A percentile compares a stretch with the other conserved stretches of the same genome.
phyloP scores from a whole-genome alignment of 2,797 vertebrate genomes.

The Triplophysa yarkandensis region DNA sequence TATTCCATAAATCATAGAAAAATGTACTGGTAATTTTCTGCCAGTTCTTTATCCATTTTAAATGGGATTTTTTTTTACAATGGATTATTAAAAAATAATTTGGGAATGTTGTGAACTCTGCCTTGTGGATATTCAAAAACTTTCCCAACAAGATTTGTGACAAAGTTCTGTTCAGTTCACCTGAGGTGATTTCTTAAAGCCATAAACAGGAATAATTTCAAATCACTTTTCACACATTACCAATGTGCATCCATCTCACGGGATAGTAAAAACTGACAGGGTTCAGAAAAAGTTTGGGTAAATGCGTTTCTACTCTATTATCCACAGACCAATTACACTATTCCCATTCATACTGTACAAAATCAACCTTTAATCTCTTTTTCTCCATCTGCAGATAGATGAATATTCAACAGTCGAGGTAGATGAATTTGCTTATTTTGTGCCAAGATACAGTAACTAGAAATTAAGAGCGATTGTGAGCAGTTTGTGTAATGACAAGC shows the following conservation, averaged over 20 bases:
- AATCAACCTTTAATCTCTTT: conserved; percentile 43
- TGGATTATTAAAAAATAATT: too few relatives aligned
- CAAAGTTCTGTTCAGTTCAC: conserved; percentile 8
- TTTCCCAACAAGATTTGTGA: background rate
- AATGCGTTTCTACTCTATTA: conserved; percentile 35
- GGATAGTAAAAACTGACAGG: background rate
- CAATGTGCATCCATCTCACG: background rate
- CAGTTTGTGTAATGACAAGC: conserved; percentile 6
- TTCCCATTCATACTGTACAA: conserved; percentile 16
- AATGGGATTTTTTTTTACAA: too few relatives aligned
- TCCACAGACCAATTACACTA: conserved; percentile 6
- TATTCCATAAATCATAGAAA: too few relatives aligned
- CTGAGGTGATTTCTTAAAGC: conserved; percentile 19
- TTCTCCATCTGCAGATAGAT: background rate
- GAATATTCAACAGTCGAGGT: too few relatives aligned
- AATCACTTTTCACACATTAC: conserved; percentile 27
- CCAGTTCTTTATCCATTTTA: too few relatives aligned
- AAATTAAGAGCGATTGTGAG: conserved; percentile 12
- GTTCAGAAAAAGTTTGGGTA: conserved; percentile 16
- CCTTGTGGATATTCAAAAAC: background rate
- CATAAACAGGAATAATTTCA: conserved; percentile 39
- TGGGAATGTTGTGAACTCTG: too few relatives aligned
- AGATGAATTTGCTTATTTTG: conserved; percentile 23
- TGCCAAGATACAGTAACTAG: conserved; percentile 32
- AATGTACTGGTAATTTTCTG: too few relatives aligned